phyloP scores from a whole-genome alignment of 1,140 invertebrate genomes.

The Drosophila repletoides region DNA sequence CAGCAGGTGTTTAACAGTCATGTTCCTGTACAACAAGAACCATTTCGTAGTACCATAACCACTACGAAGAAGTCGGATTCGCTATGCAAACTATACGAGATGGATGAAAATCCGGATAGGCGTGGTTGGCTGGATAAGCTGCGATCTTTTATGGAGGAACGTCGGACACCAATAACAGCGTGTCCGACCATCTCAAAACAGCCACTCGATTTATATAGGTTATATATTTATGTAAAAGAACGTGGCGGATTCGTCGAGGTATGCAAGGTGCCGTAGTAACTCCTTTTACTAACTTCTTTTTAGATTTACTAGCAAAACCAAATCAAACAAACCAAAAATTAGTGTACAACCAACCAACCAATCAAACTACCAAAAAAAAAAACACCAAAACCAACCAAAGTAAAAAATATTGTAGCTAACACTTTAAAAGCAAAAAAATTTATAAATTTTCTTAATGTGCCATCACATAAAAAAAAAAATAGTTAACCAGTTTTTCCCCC shows the following conservation, averaged over 20 bases:
- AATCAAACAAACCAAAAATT: slow-evolving; percentile 70
- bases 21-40: slow-evolving; percentile 89
- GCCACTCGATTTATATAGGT: slow-evolving; percentile 97
- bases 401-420: slow-evolving; percentile 52
- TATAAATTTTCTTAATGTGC: slow-evolving; percentile 11
- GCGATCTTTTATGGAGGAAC: slow-evolving; percentile 96
- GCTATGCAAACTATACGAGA: slow-evolving; percentile 96
- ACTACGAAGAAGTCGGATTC: slow-evolving; percentile 91
- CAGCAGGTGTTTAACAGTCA: slow-evolving; percentile 95
- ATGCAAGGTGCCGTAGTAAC: slow-evolving; percentile 88
- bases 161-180: slow-evolving; percentile 94
- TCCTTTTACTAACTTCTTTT: slow-evolving; percentile 83
- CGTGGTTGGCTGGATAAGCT: slow-evolving; percentile 95
- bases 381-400: slow-evolving; percentile 64
- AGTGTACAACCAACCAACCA: slow-evolving; percentile 49
- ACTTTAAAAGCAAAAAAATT: slow-evolving; percentile 21
- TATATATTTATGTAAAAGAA: slow-evolving; percentile 97
- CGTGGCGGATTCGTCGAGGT: slow-evolving; percentile 98
- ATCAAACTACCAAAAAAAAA: slow-evolving; percentile 41
- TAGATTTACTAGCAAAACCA: slow-evolving; percentile 81
- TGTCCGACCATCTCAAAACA: slow-evolving; percentile 99
- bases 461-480: background rate
- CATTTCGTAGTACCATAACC: slow-evolving; percentile 87
- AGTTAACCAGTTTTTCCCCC: background rate
- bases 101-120: slow-evolving; percentile 97